phyloP scores from a whole-genome alignment of 2,888 invertebrate genomes.

The Nephrotoma guestfalica region DNA sequence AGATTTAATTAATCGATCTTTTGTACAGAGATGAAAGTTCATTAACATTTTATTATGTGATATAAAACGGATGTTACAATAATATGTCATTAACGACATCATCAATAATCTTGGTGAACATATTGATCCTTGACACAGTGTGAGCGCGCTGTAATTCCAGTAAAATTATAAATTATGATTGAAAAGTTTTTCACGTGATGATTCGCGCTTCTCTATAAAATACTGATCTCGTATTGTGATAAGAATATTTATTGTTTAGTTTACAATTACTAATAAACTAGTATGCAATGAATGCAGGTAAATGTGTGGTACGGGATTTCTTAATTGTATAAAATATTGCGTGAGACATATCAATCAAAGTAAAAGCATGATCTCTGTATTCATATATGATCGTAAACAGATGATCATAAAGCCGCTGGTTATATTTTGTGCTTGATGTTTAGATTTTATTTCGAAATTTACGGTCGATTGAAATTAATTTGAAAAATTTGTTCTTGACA shows the following conservation, averaged over 20 bases:
- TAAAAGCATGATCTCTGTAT: too few species aligned
- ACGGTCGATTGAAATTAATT: not conserved
- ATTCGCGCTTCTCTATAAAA: not conserved
- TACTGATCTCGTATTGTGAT: not conserved
- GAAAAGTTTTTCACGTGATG: not conserved
- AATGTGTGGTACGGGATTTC: not conserved
- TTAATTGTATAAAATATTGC: not conserved
- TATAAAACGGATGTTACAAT: not conserved
- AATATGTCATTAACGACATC: not conserved
- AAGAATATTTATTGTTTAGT: not conserved
- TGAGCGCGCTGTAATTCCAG: not conserved
- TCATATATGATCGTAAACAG: not conserved
- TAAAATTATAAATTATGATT: not conserved
- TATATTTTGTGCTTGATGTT: not conserved
- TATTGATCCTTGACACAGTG: not conserved
- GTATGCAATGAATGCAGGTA: too few species aligned
- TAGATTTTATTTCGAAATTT: not conserved
- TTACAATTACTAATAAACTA: not conserved
- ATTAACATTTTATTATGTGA: not conserved
- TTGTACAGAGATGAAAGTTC: not conserved
- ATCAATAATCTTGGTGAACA: not conserved
- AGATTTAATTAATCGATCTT: too few species aligned
- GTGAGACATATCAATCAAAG: not conserved
- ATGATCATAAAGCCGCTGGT: not conserved
- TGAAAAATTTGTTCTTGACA: not conserved